Evolutionary conservation across 1,140 invertebrate genomes (phyloP).

Genomic region (Homalodisca vitripennis): DNA sequence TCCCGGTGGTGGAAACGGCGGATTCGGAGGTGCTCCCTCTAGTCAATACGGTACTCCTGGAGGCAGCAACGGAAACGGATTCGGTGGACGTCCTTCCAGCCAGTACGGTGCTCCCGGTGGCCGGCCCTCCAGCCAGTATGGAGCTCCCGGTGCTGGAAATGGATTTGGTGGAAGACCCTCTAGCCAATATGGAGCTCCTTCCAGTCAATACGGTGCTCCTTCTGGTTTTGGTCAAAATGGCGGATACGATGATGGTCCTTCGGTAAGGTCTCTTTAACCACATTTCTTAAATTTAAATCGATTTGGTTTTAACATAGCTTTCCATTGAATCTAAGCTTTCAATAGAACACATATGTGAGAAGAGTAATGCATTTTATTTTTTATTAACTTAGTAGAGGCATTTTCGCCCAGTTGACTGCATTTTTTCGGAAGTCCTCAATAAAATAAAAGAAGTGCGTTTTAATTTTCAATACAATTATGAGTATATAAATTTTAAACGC

Average conservation of each 20-base stretch:
- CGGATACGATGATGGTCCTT: not conserved
- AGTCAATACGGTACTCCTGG: conserved; percentile 2
- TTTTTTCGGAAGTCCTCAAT: too few species aligned
- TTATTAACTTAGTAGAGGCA: too few species aligned
- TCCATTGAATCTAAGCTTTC: too few species aligned
- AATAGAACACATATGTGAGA: too few species aligned
- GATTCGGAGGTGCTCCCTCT: conserved; percentile 13
- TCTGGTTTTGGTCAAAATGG: conserved; percentile 33
- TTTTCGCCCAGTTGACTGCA: too few species aligned
- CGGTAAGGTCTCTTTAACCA: not conserved
- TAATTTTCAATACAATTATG: too few species aligned
- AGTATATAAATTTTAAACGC: too few species aligned
- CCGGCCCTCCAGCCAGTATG: conserved; percentile 32
- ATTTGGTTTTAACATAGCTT: too few species aligned
- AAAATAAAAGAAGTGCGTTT: too few species aligned
- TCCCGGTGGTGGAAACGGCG: conserved; percentile 1
- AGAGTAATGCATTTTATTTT: too few species aligned
- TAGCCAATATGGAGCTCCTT: conserved; percentile 42
- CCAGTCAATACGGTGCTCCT: conserved; percentile 43
- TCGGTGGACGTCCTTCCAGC: conserved; percentile 20
- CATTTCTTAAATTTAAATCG: too few species aligned
- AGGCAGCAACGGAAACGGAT: too few species aligned
- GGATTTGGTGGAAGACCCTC: conserved; percentile 41
- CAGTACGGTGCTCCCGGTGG: conserved; percentile 34
- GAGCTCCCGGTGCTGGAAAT: conserved; percentile 40